Evolutionary conservation across 2,888 invertebrate genomes (phyloP), one percentile per base, ranked within the genome.

Genomic region (Drosophila diplacantha): DNA sequence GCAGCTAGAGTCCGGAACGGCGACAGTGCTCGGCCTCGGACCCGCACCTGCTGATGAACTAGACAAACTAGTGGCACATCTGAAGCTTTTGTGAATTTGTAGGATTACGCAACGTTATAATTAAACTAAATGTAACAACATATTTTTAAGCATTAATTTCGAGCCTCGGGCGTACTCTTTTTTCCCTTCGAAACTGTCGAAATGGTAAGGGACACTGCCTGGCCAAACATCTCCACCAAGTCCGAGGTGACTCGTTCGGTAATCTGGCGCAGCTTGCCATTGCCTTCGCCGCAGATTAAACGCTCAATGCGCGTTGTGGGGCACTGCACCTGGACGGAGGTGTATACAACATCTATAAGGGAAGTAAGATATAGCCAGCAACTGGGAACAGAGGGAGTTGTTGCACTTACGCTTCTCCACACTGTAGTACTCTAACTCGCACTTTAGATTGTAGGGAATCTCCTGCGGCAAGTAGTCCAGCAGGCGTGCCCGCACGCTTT

Each of bases 401-500:
- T 20, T 20, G 18, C 3, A 9, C 58, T 31, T 64, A 89, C 91
- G 91, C 69, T 91, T 91, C 31, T 91, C 89, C 51, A 90, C 89
- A 72, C 92, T 91, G 74, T 91, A 92, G 84, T 92, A 92, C 85
- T 95, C 94, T 16, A 96, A 84, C 49, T 89, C 82, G 8, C 92
- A 90, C 63, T 90, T 89, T 5, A 97, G 85, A 38, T 87, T 90
- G 84, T 98, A 98, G 0, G 98, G 98, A 41, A 98, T 91, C 89
- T 98, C 96, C 73, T 95, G 91, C 0, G 93, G 92, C 41, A 98
- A 88, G 83, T 92, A 91, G 84, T 99, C 95, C 62, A 99, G 87
- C 38, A 98, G 90, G 74, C 94, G 94, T 2, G 96, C 95, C 77
- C 94, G 91, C 0, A 98, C 93, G 57, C 94, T 92, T 73, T 93